Conservation (phyloP, 2,113 vertebrate genomes). For the Toxotes jaculatrix region DNA sequence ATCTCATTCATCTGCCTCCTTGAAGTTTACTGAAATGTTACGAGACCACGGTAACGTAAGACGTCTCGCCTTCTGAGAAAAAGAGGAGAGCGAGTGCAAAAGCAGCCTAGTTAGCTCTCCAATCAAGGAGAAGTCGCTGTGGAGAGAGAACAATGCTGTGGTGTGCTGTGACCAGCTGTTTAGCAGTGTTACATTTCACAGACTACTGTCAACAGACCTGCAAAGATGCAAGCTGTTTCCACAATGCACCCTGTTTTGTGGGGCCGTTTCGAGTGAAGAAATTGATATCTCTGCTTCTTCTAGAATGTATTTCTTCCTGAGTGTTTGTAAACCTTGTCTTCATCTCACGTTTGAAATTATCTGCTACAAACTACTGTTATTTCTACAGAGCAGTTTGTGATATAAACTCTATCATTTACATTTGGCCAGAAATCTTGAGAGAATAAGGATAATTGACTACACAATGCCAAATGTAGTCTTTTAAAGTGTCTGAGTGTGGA, state of each 20-base stretch:
- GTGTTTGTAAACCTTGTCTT: conserved; percentile 14
- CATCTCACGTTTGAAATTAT: conserved; percentile 14
- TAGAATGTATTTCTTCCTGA: not conserved
- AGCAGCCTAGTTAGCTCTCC: conserved; percentile 34
- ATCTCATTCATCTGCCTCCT: conserved; percentile 46
- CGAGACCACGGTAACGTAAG: conserved; percentile 1
- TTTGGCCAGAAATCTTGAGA: not conserved
- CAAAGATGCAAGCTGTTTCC: conserved; percentile 59
- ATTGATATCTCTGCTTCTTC: conserved; percentile 20
- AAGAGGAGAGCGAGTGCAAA: conserved; percentile 18
- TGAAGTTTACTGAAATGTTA: conserved; percentile 39
- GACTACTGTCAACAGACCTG: conserved; percentile 44
- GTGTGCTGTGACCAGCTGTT: conserved; percentile 66
- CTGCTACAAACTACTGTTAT: conserved; percentile 10
- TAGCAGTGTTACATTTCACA: conserved; percentile 75
- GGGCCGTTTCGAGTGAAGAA: conserved; percentile 25
- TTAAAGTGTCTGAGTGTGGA: not conserved
- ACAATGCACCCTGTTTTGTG: conserved; percentile 28
- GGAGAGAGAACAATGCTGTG: conserved; percentile 49
- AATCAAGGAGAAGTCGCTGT: conserved; percentile 30
- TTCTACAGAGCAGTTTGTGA: conserved; percentile 15
- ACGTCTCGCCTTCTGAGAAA: conserved; percentile 45
- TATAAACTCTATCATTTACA: conserved; percentile 15
- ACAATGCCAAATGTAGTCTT: not conserved
- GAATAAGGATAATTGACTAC: conserved; percentile 10